Percentiles rank a stretch among this genome's conserved stretches.
Evolutionary conservation across 2,888 invertebrate species (phyloP).

Genomic region (Seira musarum): DNA sequence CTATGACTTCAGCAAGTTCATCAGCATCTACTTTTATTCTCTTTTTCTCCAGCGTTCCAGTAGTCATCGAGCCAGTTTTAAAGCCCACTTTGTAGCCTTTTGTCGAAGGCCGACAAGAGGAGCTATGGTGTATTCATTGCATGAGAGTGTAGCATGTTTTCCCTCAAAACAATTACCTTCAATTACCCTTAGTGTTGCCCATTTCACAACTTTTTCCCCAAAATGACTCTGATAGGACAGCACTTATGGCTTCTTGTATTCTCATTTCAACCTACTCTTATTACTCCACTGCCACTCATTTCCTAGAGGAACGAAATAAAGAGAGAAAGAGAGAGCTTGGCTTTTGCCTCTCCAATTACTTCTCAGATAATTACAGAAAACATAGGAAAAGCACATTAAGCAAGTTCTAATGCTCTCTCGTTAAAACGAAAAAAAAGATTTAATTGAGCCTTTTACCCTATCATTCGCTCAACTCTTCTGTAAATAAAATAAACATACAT

Average conservation of each 20-base stretch:
- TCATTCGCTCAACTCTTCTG: too few species aligned
- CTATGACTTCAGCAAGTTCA: not conserved
- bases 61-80: too few species aligned
- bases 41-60: too few species aligned
- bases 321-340: slow-evolving; percentile 16
- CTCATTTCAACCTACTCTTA: not conserved
- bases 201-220: slow-evolving; percentile 52
- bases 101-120: too few species aligned
- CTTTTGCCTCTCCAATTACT: slow-evolving; percentile 46
- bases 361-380: slow-evolving; percentile 36
- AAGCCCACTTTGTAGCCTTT: too few species aligned
- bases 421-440: too few species aligned
- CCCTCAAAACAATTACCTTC: slow-evolving; percentile 54
- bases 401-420: too few species aligned
- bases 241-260: slow-evolving; percentile 42
- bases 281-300: not conserved
- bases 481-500: too few species aligned
- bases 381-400: slow-evolving; percentile 25
- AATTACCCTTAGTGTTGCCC: slow-evolving; percentile 54
- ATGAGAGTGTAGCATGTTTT: slow-evolving; percentile 40
- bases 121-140: too few species aligned
- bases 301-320: slow-evolving; percentile 1
- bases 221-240: slow-evolving; percentile 39
- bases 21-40: not conserved
- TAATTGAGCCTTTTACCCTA: too few species aligned